Conservation (phyloP, 2,797 vertebrate genomes). For the Lutjanus campechanus region DNA sequence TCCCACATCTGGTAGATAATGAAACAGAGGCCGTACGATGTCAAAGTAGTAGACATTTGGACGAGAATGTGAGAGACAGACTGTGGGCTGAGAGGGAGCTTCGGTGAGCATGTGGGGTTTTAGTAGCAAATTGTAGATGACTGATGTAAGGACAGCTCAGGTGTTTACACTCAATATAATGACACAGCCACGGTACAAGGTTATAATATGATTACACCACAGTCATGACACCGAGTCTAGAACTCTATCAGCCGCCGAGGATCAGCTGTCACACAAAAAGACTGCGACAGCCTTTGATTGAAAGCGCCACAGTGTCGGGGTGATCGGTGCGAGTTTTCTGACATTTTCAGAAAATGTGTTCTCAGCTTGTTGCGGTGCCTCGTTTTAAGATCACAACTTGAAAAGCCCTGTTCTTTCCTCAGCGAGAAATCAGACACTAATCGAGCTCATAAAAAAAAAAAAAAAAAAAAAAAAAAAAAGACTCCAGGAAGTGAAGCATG, state of each 20-base stretch:
- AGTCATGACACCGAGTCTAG: constrained; percentile 27
- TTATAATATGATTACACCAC: constrained; percentile 29
- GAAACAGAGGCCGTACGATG: constrained; percentile 5
- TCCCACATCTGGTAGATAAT: too few species aligned
- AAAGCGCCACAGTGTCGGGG: constrained; percentile 20
- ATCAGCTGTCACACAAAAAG: constrained; percentile 35
- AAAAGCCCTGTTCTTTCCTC: not conserved
- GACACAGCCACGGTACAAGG: constrained; percentile 22
- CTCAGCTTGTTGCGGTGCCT: not conserved
- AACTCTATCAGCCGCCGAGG: constrained; percentile 16
- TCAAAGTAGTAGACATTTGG: constrained; percentile 3
- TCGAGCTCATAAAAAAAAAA: constrained; percentile 11
- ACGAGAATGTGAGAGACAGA: too few species aligned
- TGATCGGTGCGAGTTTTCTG: not conserved
- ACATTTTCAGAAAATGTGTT: constrained; percentile 38
- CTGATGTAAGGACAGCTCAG: constrained; percentile 34
- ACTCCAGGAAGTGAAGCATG: constrained; percentile 55
- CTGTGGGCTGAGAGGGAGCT: not conserved
- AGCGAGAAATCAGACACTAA: not conserved
- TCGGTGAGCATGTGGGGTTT: not conserved
- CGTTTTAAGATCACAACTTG: not conserved
- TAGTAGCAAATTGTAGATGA: constrained; percentile 14
- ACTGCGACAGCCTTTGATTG: constrained; percentile 4
- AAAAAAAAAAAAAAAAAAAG: constrained; percentile 41
- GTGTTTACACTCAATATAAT: constrained; percentile 43